Percentiles rank a stretch among this genome's conserved stretches.
phyloP scores from a whole-genome alignment of 1,140 invertebrate genomes.

The Heliothis virescens region DNA sequence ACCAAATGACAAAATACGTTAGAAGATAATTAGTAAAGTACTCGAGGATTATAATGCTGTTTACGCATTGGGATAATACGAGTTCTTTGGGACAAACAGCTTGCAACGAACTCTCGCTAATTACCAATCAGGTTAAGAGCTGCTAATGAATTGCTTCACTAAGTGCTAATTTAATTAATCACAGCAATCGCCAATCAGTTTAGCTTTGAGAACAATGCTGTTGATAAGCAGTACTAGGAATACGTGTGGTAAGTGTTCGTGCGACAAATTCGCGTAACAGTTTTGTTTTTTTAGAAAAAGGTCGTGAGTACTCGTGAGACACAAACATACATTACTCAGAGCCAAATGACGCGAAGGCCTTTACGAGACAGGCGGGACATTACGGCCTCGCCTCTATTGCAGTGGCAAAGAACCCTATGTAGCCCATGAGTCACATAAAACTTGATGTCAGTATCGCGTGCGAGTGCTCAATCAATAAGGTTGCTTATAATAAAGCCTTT shows the following conservation, averaged over 20 bases:
- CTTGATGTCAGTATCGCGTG: conserved; percentile 48
- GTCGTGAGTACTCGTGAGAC: conserved; percentile 11
- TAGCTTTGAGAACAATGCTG: neutral
- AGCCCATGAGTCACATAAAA: conserved; percentile 40
- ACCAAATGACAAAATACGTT: conserved; percentile 1
- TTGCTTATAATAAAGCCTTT: conserved; percentile 39
- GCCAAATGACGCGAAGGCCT: conserved; percentile 21
- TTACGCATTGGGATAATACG: neutral
- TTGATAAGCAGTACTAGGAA: too few relatives aligned
- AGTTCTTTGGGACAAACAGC: neutral
- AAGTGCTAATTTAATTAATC: conserved; percentile 21
- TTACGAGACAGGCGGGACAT: conserved; percentile 2
- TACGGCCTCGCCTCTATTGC: conserved; percentile 20
- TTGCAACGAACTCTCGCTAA: conserved; percentile 10
- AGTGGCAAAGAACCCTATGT: conserved; percentile 39
- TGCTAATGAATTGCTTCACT: conserved; percentile 14
- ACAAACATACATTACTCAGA: conserved; percentile 20
- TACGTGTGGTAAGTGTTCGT: too few relatives aligned
- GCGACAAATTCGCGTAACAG: neutral
- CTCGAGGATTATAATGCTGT: neutral
- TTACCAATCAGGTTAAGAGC: conserved; percentile 14
- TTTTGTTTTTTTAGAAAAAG: conserved; percentile 16
- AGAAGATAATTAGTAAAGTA: conserved; percentile 14
- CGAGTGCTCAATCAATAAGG: conserved; percentile 35
- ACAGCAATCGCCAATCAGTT: neutral